Evolutionary conservation across 2,888 invertebrate species (phyloP).

Genomic region (Heliconius erato): DNA sequence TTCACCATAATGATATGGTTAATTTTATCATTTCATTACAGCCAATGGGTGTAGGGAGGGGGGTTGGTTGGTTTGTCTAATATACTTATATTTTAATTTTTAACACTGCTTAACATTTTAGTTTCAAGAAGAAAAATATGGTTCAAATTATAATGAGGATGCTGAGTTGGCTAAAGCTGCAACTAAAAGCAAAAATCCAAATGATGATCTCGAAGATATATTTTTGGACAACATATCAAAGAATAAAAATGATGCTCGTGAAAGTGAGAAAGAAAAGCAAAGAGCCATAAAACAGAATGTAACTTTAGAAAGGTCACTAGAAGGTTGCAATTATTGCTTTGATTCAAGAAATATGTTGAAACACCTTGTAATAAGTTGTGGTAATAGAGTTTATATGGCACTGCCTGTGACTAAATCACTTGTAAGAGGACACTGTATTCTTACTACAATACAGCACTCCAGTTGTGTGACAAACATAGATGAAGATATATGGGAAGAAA

Average conservation of each 20-base stretch:
- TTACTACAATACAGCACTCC: conserved; percentile 93
- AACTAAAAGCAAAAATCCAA: conserved; percentile 87
- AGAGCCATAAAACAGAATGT: conserved; percentile 91
- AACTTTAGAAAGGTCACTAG: conserved; percentile 89
- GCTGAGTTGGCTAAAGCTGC: conserved; percentile 91
- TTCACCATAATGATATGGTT: not conserved
- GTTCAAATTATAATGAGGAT: conserved; percentile 92
- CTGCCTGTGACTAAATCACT: conserved; percentile 93
- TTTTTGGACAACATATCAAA: conserved; percentile 92
- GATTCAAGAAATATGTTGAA: conserved; percentile 92
- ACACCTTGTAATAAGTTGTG: conserved; percentile 93
- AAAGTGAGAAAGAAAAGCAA: conserved; percentile 87
- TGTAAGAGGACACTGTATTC: conserved; percentile 93
- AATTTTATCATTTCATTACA: too few relatives aligned
- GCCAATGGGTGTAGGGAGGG: too few relatives aligned
- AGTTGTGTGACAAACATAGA: conserved; percentile 93
- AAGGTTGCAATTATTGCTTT: conserved; percentile 93
- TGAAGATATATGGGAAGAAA: conserved; percentile 97
- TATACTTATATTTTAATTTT: not conserved
- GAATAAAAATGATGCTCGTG: conserved; percentile 86
- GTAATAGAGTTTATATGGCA: conserved; percentile 93
- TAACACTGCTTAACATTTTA: conserved; percentile 64
- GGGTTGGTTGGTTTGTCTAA: not conserved
- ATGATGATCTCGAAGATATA: conserved; percentile 93
- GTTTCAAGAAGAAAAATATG: conserved; percentile 93